Base-by-base conservation (phyloP, 2,888 invertebrate genomes). In the Drosophila nr. perissopoda region DNA sequence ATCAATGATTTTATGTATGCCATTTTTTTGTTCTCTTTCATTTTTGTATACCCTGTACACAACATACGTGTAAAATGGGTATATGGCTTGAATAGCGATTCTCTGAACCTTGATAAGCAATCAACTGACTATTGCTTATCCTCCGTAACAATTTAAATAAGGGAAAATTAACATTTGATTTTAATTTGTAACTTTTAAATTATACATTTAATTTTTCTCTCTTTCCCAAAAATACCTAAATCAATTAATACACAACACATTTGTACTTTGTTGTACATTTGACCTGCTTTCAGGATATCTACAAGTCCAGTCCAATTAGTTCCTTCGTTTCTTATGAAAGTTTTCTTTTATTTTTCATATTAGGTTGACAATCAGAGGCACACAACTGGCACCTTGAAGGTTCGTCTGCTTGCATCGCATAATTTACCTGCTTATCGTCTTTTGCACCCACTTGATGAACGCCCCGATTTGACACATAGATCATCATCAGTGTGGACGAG, bases 1-100 rank as follows among this genome's bases (percentile, higher is more conserved):
- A 83, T 83, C 78, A 84, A 82, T 87, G 72, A 69, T 82, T 69
- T 70, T 74, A 82, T 80, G 82, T 45, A 45, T 45, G 45, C 21
- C 7, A 45, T 25, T 25, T 45, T 10, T 18, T 45, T 13, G 21
- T 6, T 21, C 65, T 82, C 82, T 65, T 74, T 54, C 33, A 3
- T 33, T 33, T 33, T 31, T 33, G 3, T n/a, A 11, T 5, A 61
- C 78, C 60, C 74, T 68, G 38, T 45, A 27, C 31, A 42, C 40
- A 45, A 48, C 1, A 25, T 27, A 21, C 8, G 52, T 40, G n/a
- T 21, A n/a, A 38, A 4, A n/a, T 8, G 63, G 16, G 29, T 36
- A 48, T 58, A 36, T 25, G 25, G 5, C 2, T 6, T 18, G 25
- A 0, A 25, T 7, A 11, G 1, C 18, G 8, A 53, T 5, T 13